Base-by-base conservation (phyloP, 2,888 invertebrate species). In the Kryphioiulus occultus region DNA sequence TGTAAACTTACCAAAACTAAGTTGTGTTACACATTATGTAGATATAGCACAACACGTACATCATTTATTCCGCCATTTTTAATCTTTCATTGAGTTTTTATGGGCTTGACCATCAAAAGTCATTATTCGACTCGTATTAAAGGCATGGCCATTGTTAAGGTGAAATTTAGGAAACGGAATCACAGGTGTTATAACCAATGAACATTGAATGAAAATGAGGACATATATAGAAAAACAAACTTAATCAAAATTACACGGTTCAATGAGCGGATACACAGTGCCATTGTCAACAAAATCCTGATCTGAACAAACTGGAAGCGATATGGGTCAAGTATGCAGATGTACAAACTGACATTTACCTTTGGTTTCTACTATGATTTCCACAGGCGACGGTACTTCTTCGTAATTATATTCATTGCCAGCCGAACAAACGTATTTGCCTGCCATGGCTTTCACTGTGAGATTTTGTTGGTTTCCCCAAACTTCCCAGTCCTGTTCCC, bases 381-480 rank as follows among this genome's bases (percentile, higher is more conserved):
- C 86, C 12, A 68, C 82, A 9, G 68, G 44, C 15, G 88, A n/a
- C 39, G n/a, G 17, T 15, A 88, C 82, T 35, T 39, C 42, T 78
- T 88, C 88, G 17, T 82, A 5, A 82, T 88, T 88, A 19, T 88
- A 88, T n/a, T 86, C 82, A 22, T 88, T 88, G 4, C 86, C 86
- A 10, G 88, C 88, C 15, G 30, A 59, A 39, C 88, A 88, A 19
- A 86, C n/a, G 44, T 86, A 86, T 59, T 59, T 88, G 19, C 88
- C 88, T 26, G 86, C 82, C 7, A 59, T 15, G 12, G 88, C 86
- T 42, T 39, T 32, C 0, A 86, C 22, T 26, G 88, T 88, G 22
- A 88, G 82, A 86, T 88, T 88, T 30, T 88, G 88, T n/a, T 86
- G 88, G 44, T 86, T 88, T n/a, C 88, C 86, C 35, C 32, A 44